Conservation (phyloP, 1,140 invertebrate species). For the Maniola jurtina region DNA sequence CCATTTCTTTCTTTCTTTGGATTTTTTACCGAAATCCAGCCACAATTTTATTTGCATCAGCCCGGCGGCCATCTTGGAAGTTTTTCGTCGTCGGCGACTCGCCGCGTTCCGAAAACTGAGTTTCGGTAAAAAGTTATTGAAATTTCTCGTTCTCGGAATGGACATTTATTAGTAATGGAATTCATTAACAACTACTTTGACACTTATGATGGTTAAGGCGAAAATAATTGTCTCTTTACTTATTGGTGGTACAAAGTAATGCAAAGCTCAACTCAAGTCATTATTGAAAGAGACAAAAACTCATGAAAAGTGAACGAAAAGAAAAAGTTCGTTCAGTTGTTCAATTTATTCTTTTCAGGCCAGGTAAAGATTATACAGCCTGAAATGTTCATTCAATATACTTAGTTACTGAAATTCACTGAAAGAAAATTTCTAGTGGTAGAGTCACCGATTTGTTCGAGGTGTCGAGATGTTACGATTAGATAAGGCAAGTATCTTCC, state of each 20-base stretch:
- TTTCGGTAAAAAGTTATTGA: constrained; percentile 50
- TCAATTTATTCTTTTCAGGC: too few species aligned
- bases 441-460: too few species aligned
- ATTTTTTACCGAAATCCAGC: constrained; percentile 47
- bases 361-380: too few species aligned
- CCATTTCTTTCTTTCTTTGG: constrained; percentile 44
- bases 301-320: too few species aligned
- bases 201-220: constrained; percentile 16
- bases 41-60: constrained; percentile 47
- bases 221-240: constrained; percentile 5
- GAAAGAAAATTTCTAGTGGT: too few species aligned
- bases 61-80: constrained; percentile 55
- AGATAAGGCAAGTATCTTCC: too few species aligned
- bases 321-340: too few species aligned
- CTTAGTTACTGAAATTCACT: too few species aligned
- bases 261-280: background rate
- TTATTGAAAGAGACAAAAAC: too few species aligned
- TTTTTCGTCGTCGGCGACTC: constrained; percentile 55
- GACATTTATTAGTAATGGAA: constrained; percentile 56
- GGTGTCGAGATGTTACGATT: too few species aligned
- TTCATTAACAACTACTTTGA: constrained; percentile 37
- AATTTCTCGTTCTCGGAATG: constrained; percentile 53
- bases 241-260: background rate
- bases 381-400: too few species aligned
- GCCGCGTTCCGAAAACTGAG: constrained; percentile 54